Percentiles rank a stretch among this genome's conserved stretches.
Conservation (phyloP, 2,888 invertebrate genomes). For the Tinea semifulvella region DNA sequence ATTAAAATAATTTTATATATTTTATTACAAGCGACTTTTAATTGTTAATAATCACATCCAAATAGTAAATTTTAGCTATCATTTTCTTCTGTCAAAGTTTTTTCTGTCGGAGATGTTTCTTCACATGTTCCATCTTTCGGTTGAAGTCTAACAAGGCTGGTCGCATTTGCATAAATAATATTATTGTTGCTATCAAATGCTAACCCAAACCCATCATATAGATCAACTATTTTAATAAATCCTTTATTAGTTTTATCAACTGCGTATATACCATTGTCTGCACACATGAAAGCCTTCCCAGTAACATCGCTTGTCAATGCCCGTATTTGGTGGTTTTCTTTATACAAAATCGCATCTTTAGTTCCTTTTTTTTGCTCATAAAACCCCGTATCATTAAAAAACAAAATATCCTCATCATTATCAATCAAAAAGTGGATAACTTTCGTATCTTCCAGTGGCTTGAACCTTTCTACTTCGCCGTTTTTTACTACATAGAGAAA, state of each 20-base stretch:
- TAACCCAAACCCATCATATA: conserved; percentile 41
- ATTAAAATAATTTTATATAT: too few species aligned
- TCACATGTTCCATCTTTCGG: background rate
- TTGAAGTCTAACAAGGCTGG: conserved; percentile 7
- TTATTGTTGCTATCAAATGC: conserved; percentile 46
- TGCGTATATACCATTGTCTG: conserved; percentile 36
- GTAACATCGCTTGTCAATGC: conserved; percentile 34
- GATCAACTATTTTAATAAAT: conserved; percentile 29
- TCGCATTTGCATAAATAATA: conserved; percentile 39
- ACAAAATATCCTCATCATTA: conserved; percentile 34
- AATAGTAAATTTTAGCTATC: too few species aligned
- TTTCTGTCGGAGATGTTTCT: conserved; percentile 3
- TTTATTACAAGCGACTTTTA: too few species aligned
- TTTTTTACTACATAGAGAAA: conserved; percentile 34
- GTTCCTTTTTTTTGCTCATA: conserved; percentile 38
- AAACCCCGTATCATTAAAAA: conserved; percentile 39
- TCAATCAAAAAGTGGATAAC: conserved; percentile 44
- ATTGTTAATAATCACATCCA: too few species aligned
- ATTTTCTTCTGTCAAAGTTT: background rate
- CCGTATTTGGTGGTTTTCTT: conserved; percentile 26
- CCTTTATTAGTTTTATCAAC: conserved; percentile 26
- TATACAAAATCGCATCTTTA: conserved; percentile 31
- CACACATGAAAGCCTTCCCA: conserved; percentile 35
- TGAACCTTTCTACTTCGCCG: conserved; percentile 26
- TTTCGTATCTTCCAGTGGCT: conserved; percentile 46